A percentile compares a stretch with the other conserved stretches of the same genome.
Evolutionary conservation across 2,888 invertebrate species (phyloP).

Genomic region (Drosophila leonis): DNA sequence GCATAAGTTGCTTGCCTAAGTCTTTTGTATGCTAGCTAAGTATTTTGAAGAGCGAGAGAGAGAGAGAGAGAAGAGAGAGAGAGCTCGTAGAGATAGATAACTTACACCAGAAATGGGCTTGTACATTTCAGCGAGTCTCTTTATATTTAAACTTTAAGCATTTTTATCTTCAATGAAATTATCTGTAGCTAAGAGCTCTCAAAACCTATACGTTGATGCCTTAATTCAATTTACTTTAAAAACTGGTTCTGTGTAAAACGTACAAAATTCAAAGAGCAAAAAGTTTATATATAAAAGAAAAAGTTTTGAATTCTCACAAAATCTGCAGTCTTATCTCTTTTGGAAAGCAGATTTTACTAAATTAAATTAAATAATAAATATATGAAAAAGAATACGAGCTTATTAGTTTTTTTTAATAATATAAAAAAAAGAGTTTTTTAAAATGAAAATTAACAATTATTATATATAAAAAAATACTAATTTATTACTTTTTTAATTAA

Average conservation of each 20-base stretch:
- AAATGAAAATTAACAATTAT: neutral
- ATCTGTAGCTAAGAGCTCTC: neutral
- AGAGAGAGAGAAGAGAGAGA: neutral
- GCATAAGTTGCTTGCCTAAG: constrained; percentile 47
- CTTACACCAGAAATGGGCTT: neutral
- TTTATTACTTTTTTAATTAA: neutral
- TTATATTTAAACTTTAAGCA: too few relatives aligned
- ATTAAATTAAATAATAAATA: neutral
- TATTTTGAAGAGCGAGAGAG: neutral
- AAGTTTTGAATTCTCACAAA: neutral
- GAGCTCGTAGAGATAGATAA: neutral
- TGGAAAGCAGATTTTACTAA: neutral
- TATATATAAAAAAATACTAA: neutral
- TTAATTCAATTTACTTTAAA: neutral
- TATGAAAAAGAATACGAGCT: neutral
- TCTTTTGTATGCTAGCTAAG: constrained; percentile 37
- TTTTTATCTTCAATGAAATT: neutral
- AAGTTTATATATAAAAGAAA: neutral
- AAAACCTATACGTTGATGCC: neutral
- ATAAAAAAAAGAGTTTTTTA: neutral
- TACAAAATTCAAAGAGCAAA: neutral
- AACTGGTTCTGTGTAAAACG: neutral
- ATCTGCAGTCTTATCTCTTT: neutral
- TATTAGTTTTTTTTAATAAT: neutral
- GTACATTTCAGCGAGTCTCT: neutral